Evolutionary conservation across 1,140 invertebrate genomes (phyloP).

Genomic region (Colletes gigas): DNA sequence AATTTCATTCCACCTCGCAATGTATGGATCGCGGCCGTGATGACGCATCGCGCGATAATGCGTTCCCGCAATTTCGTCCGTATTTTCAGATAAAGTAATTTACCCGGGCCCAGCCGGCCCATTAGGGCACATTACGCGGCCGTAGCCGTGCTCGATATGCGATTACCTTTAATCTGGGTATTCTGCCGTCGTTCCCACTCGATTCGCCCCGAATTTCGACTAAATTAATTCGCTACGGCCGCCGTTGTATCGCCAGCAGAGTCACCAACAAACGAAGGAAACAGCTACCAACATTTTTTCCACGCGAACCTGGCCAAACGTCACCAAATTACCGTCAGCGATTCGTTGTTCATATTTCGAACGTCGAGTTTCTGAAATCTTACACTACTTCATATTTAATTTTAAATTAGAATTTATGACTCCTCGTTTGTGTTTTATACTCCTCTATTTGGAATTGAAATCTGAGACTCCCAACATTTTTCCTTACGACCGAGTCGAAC

Average conservation of each 20-base stretch:
- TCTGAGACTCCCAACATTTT: too few species aligned
- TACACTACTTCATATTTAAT: too few species aligned
- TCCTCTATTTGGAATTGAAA: too few species aligned
- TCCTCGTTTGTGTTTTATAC: too few species aligned
- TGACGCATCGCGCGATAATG: constrained; percentile 48
- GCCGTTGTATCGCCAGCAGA: not conserved
- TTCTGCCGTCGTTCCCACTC: not conserved
- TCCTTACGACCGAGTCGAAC: too few species aligned
- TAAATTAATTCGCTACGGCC: not conserved
- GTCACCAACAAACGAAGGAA: too few species aligned
- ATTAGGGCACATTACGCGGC: constrained; percentile 21
- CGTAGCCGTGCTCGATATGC: constrained; percentile 4
- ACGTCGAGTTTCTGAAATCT: too few species aligned
- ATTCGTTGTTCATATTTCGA: too few species aligned
- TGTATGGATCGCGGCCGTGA: constrained; percentile 28
- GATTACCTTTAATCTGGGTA: constrained; percentile 26
- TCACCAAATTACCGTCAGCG: too few species aligned
- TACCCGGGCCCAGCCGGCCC: constrained; percentile 17
- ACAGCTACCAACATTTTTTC: too few species aligned
- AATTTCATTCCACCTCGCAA: constrained; percentile 40
- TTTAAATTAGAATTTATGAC: too few species aligned
- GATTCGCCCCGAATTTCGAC: not conserved
- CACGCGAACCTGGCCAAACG: too few species aligned
- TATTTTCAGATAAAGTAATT: constrained; percentile 60
- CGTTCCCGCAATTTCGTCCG: constrained; percentile 42